phyloP scores from a whole-genome alignment of 2,113 vertebrate genomes.

The Phalacrocorax brasilianus region DNA sequence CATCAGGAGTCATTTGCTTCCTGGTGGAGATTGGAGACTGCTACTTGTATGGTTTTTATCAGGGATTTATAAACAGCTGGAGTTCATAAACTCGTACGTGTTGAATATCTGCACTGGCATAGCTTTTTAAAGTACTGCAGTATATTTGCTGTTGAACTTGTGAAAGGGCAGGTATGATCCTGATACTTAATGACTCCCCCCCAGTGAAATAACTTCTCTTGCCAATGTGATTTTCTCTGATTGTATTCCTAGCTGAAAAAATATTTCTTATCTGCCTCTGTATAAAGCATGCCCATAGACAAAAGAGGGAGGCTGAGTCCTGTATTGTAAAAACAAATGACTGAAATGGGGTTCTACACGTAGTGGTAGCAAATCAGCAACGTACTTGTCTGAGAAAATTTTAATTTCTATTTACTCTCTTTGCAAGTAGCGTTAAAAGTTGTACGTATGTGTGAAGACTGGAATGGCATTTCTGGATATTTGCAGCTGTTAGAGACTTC shows the following conservation, averaged over 20 bases:
- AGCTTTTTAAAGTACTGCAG: not conserved
- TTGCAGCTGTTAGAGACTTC: not conserved
- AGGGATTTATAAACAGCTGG: not conserved
- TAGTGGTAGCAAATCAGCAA: not conserved
- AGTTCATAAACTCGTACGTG: not conserved
- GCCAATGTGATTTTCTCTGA: not conserved
- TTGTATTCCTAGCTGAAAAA: not conserved
- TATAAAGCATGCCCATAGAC: not conserved
- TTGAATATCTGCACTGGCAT: not conserved
- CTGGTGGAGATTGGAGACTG: not conserved
- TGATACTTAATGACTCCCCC: not conserved
- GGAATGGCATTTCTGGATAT: not conserved
- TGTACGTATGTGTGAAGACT: not conserved
- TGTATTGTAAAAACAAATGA: not conserved
- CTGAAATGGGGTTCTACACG: fast-evolving
- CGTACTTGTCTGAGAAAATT: not conserved
- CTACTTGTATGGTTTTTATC: not conserved
- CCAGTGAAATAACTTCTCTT: not conserved
- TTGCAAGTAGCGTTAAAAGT: not conserved
- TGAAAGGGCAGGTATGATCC: not conserved
- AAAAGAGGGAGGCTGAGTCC: not conserved
- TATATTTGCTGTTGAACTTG: not conserved
- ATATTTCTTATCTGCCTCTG: not conserved
- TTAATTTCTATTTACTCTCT: not conserved
- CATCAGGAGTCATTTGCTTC: not conserved